A percentile compares a stretch with the other conserved stretches of the same genome.
Conservation (phyloP, 2,888 invertebrate species). For the Gymnocheta viridis region DNA sequence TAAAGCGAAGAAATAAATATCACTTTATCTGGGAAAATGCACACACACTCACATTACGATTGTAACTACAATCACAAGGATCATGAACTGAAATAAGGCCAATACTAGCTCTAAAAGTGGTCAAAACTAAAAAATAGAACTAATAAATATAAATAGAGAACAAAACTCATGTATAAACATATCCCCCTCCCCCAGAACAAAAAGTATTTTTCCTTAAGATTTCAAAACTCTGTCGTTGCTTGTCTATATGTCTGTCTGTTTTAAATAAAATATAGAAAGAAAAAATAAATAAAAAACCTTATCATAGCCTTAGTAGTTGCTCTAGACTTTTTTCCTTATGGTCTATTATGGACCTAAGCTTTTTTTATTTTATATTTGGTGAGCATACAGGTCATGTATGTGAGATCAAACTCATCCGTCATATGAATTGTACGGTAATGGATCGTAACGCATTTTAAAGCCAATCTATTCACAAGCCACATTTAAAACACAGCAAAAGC, state of each 20-base stretch:
- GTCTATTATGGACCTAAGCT: slow-evolving; percentile 13
- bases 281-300: neutral
- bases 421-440: slow-evolving; percentile 73
- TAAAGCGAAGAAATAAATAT: slow-evolving; percentile 20
- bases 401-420: slow-evolving; percentile 81
- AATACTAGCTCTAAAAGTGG: slow-evolving; percentile 6
- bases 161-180: slow-evolving; percentile 9
- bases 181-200: slow-evolving; percentile 8
- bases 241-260: slow-evolving; percentile 50
- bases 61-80: neutral
- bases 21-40: neutral
- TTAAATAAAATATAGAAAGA: slow-evolving; percentile 19
- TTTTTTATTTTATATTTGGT: slow-evolving; percentile 21
- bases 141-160: slow-evolving; percentile 48
- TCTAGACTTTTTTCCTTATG: neutral
- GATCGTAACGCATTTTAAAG: slow-evolving; percentile 70
- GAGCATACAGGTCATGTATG: slow-evolving; percentile 77
- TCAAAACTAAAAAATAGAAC: slow-evolving; percentile 10
- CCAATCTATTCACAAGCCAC: slow-evolving; percentile 67
- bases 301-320: neutral
- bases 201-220: slow-evolving; percentile 23
- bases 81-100: slow-evolving; percentile 27
- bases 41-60: neutral
- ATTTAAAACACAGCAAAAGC: slow-evolving; percentile 52
- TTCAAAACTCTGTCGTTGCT: slow-evolving; percentile 60